phyloP scores from a whole-genome alignment of 1,140 invertebrate species.

The Drosophila sucinea region DNA sequence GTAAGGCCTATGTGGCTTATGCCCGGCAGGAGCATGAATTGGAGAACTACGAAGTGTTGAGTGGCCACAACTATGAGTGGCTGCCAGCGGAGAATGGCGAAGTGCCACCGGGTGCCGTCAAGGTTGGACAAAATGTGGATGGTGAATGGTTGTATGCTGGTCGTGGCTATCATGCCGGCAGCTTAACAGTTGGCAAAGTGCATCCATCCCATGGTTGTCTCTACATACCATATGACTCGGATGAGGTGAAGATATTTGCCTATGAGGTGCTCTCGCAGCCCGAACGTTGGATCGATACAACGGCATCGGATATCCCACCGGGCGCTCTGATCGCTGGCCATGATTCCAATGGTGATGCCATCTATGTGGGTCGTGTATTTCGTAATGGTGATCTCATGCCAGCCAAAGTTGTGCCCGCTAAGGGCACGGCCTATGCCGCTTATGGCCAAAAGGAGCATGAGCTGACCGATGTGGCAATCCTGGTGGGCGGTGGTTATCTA shows the following conservation, averaged over 20 bases:
- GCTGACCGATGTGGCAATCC: conserved; percentile 82
- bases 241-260: conserved; percentile 84
- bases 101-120: conserved; percentile 84
- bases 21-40: conserved; percentile 64
- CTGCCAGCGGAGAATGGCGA: conserved; percentile 83
- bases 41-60: conserved; percentile 83
- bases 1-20: conserved; percentile 75
- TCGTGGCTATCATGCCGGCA: conserved; percentile 85
- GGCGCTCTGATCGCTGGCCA: conserved; percentile 83
- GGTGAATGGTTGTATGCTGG: conserved; percentile 88
- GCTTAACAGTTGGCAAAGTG: conserved; percentile 89
- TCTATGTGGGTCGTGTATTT: conserved; percentile 83
- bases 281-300: conserved; percentile 59
- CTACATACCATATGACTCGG: conserved; percentile 88
- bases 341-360: conserved; percentile 83
- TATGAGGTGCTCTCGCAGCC: conserved; percentile 37
- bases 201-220: conserved; percentile 88
- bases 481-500: conserved; percentile 79
- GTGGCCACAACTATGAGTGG: conserved; percentile 84
- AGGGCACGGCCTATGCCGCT: conserved; percentile 81
- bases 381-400: conserved; percentile 83
- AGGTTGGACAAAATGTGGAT: conserved; percentile 85
- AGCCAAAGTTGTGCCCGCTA: conserved; percentile 81
- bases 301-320: conserved; percentile 55
- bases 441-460: conserved; percentile 83